These are phyloP conservation scores for Tinamus major DNA, from an alignment of 2,797 vertebrate species.

Conservation along the genomic window DNA sequence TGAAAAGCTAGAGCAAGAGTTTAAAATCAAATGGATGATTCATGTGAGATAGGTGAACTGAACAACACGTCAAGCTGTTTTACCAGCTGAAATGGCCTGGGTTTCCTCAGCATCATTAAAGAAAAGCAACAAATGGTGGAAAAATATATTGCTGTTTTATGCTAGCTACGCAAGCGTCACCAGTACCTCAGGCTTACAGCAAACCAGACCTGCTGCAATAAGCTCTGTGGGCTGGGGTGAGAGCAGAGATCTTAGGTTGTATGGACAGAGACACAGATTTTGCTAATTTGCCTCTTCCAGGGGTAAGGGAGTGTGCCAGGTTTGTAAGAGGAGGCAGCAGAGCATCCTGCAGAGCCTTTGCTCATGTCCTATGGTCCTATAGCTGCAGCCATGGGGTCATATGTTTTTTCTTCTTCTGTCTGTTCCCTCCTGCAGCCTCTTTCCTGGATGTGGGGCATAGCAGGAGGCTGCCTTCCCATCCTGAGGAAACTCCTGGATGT, in stretches of 20 bases:
- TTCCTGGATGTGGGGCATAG: background rate
- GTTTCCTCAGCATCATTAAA: slow-evolving; percentile 54
- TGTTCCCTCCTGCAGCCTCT: background rate
- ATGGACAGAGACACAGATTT: background rate
- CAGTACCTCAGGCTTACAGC: accelerated
- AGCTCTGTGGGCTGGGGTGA: background rate
- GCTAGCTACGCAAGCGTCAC: background rate
- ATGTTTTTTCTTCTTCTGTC: background rate
- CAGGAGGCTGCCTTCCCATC: background rate
- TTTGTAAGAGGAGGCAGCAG: accelerated
- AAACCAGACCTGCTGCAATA: background rate
- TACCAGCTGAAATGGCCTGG: slow-evolving; percentile 49
- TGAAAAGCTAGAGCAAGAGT: slow-evolving; percentile 66
- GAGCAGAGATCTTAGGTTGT: background rate
- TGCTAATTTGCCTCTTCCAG: accelerated
- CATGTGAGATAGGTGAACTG: slow-evolving; percentile 55
- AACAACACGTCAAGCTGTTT: slow-evolving; percentile 44
- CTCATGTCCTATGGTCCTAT: background rate
- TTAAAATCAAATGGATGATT: slow-evolving; percentile 74
- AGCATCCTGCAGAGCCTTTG: accelerated
- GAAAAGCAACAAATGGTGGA: slow-evolving; percentile 38
- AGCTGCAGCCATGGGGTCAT: accelerated
- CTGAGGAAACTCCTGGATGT: background rate
- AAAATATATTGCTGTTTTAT: background rate
- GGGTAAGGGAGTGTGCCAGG: background rate